Evolutionary conservation across 2,888 invertebrate species (phyloP), one percentile per base, ranked within the genome.

Genomic region (Andrena camellia): DNA sequence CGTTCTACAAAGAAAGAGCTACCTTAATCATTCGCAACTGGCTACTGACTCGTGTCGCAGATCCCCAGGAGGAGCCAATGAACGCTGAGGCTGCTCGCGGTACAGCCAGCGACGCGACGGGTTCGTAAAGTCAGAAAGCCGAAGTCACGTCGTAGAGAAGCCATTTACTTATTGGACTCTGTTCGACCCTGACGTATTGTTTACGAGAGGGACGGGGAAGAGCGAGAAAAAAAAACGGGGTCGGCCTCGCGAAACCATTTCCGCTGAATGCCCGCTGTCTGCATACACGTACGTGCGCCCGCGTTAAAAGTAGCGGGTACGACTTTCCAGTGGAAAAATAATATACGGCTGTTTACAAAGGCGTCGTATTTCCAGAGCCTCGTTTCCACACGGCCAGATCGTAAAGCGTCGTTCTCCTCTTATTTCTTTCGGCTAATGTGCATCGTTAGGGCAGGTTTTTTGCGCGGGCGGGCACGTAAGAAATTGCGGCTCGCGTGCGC

Each of bases 401-500:
- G 64, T 72, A 79, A 84, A 79, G 17, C 74, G 67, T 52, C 31
- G 62, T 72, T 50, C 63, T 72, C 48, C 72, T 66, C 63, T 84
- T 77, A 81, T 74, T 69, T 81, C 50, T 69, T 72, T 78, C 80
- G 72, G 26, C 54, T 75, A 80, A 83, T 78, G 75, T 81, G 74
- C 87, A 78, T 26, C 74, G 76, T 79, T 67, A 74, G 72, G 68
- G 63, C 52, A 67, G 35, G 54, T 68, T 81, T 52, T 74, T 26
- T 66, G 20, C 29, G 31, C n/a, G 20, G 31, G 68, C 80, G 79
- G 63, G 79, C 81, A 82, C 67, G 80, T 83, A 80, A 87, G 76
- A 84, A 86, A 83, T 85, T 77, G 81, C 62, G 79, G 79, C 70
- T 90, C 87, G 91, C 91, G 91, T 91, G 91, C 88, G 64, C 82